phyloP scores from a whole-genome alignment of 2,797 vertebrate species.

The Rhodeus uyekii region DNA sequence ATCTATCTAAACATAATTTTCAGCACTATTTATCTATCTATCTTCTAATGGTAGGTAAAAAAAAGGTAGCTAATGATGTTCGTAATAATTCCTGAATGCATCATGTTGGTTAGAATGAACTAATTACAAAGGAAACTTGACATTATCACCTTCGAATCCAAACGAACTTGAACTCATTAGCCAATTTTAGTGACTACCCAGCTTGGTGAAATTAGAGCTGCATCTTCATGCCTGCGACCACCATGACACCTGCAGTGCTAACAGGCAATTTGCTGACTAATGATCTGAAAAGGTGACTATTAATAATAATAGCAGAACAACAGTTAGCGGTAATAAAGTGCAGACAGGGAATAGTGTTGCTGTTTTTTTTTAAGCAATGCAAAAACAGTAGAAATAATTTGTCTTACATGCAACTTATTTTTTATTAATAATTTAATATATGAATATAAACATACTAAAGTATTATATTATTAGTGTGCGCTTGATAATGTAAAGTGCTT shows the following conservation, averaged over 20 bases:
- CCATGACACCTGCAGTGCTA: not conserved
- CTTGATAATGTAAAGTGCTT: not conserved
- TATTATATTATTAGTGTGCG: not conserved
- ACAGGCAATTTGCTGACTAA: constrained; percentile 11
- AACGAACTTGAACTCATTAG: not conserved
- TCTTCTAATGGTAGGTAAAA: not conserved
- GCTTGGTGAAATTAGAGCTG: not conserved
- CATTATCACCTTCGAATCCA: not conserved
- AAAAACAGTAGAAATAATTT: not conserved
- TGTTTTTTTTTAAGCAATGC: not conserved
- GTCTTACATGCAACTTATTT: not conserved
- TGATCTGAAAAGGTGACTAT: constrained; percentile 9
- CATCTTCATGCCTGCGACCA: not conserved
- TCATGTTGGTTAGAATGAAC: not conserved
- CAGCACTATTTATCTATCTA: not conserved
- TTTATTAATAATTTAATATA: not conserved
- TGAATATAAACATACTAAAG: not conserved
- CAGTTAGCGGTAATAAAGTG: not conserved
- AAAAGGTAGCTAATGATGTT: not conserved
- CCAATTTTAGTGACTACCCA: not conserved
- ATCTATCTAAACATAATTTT: not conserved
- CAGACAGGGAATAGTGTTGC: not conserved
- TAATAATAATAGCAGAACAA: constrained; percentile 6
- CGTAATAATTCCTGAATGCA: not conserved
- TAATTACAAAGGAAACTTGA: not conserved